phyloP scores from a whole-genome alignment of 2,888 invertebrate genomes.

The Liposcelis brunnea region DNA sequence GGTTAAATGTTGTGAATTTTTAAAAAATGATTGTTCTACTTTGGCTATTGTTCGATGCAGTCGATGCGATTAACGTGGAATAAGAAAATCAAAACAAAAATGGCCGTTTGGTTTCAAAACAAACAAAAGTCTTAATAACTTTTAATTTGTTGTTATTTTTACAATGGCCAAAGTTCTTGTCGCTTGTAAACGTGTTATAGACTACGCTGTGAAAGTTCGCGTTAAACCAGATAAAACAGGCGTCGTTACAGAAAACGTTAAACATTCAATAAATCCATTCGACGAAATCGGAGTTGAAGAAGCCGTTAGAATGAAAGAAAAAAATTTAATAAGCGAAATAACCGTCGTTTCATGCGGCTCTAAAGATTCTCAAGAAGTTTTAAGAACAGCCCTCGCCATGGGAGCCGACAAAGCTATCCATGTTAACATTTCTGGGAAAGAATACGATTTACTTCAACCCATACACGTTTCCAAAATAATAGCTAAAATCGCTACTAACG shows the following conservation, averaged over 20 bases:
- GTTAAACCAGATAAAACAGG: constrained; percentile 96
- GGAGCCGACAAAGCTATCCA: constrained; percentile 95
- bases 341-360: too few species aligned
- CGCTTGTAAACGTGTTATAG: constrained; percentile 96
- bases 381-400: constrained; percentile 95
- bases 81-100: too few species aligned
- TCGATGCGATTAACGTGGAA: too few species aligned
- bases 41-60: too few species aligned
- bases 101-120: too few species aligned
- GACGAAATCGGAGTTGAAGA: constrained; percentile 99
- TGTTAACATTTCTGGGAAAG: constrained; percentile 71
- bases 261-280: constrained; percentile 99
- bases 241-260: constrained; percentile 96
- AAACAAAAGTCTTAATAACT: too few species aligned
- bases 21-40: too few species aligned
- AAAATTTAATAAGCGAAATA: constrained; percentile 86
- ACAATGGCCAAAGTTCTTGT: constrained; percentile 87
- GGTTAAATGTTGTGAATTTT: too few species aligned
- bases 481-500: constrained; percentile 80
- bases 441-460: constrained; percentile 82
- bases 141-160: too few species aligned
- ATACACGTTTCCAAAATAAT: constrained; percentile 92
- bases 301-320: constrained; percentile 94
- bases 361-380: constrained; percentile 53
- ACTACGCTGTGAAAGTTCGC: constrained; percentile 98